phyloP scores from a whole-genome alignment of 2,113 vertebrate species.

The Stigmatopora argus region DNA sequence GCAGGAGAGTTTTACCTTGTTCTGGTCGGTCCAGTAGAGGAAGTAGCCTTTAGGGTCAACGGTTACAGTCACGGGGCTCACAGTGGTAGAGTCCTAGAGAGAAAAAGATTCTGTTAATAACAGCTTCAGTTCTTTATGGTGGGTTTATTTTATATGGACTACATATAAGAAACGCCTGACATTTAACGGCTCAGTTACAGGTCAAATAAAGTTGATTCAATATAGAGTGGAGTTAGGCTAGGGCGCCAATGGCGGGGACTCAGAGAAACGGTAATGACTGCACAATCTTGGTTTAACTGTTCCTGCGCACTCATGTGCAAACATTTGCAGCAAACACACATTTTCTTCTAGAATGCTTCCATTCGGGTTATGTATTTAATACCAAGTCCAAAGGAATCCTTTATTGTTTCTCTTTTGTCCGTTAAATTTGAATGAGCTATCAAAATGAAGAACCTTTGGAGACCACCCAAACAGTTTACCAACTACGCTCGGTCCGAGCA shows the following conservation, averaged over 20 bases:
- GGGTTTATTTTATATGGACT: not conserved
- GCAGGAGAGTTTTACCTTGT: constrained; percentile 78
- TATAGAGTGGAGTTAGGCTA: not conserved
- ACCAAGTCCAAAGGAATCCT: not conserved
- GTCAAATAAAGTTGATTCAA: not conserved
- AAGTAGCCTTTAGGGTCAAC: constrained; percentile 95
- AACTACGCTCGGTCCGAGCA: not conserved
- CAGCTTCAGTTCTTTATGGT: not conserved
- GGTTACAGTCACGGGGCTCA: constrained; percentile 84
- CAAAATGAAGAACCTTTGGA: not conserved
- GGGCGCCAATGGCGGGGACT: not conserved
- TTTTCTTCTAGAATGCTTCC: not conserved
- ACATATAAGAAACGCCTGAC: not conserved
- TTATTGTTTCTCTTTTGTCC: not conserved
- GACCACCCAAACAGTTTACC: not conserved
- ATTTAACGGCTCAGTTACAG: not conserved
- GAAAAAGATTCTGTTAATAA: not conserved
- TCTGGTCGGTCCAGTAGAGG: constrained; percentile 96
- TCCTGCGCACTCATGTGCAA: not conserved
- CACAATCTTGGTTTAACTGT: not conserved
- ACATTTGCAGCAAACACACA: not conserved
- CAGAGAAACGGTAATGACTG: not conserved
- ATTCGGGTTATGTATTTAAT: not conserved
- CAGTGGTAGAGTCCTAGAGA: constrained; percentile 82
- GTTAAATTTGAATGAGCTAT: not conserved